These are phyloP conservation scores for Procapra przewalskii DNA, from an alignment of 2,113 vertebrate species.

Conservation along the genomic window DNA sequence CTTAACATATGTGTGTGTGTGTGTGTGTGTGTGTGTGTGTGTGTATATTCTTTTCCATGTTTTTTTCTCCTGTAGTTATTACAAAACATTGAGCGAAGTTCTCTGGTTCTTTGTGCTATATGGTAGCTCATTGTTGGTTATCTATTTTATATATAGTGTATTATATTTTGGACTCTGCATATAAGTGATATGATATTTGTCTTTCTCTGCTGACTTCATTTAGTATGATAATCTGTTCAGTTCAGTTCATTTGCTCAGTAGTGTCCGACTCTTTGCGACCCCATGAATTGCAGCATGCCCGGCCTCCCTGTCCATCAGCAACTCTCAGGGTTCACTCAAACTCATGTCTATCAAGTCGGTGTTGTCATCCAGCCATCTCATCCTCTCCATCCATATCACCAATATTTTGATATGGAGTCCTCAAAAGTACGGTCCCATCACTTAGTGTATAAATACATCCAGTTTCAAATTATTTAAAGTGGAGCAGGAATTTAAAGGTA, in stretches of 20 bases:
- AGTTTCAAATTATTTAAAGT: conserved; percentile 15
- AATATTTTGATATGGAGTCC: background rate
- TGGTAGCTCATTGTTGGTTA: background rate
- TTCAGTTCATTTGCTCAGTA: too few relatives aligned
- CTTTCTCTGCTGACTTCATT: background rate
- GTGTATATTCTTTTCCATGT: background rate
- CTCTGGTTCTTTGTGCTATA: background rate
- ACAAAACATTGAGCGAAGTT: background rate
- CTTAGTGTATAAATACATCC: background rate
- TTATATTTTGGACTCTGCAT: background rate
- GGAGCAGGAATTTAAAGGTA: background rate
- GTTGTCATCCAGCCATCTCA: too few relatives aligned
- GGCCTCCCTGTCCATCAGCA: too few relatives aligned
- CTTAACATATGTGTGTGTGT: background rate
- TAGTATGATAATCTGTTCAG: background rate
- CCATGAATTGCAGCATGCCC: too few relatives aligned
- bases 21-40: fast-evolving
- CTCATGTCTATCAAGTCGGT: fast-evolving
- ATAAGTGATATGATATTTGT: background rate
- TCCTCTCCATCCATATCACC: background rate
- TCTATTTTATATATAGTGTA: background rate
- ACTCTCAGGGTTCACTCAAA: too few relatives aligned
- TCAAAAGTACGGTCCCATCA: background rate
- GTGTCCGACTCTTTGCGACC: too few relatives aligned
- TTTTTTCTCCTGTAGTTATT: background rate